These are phyloP conservation scores for Pantala flavescens DNA, from an alignment of 1,140 invertebrate species.

Conservation along the genomic window DNA sequence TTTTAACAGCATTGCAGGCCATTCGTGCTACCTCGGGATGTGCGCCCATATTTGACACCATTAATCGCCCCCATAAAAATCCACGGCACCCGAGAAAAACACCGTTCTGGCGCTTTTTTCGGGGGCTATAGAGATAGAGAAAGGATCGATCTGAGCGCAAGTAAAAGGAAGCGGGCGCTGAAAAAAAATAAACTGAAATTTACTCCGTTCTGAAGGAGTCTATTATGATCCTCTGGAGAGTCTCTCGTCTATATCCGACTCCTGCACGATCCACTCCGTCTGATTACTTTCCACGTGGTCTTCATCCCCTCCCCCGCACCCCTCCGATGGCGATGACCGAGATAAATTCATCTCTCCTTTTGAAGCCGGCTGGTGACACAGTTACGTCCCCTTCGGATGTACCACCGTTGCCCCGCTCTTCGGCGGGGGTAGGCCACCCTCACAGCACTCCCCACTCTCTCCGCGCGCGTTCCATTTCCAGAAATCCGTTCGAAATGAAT, in stretches of 20 bases:
- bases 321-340: background rate
- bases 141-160: background rate
- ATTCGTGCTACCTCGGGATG: no score
- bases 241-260: background rate
- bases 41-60: background rate
- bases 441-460: background rate
- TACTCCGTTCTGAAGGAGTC: background rate
- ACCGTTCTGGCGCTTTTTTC: background rate
- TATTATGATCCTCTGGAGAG: background rate
- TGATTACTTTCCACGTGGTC: slow-evolving; percentile 1
- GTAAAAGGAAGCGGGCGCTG: background rate
- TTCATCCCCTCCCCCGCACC: background rate
- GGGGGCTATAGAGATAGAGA: background rate
- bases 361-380: background rate
- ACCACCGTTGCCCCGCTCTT: background rate
- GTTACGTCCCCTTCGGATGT: background rate
- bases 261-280: background rate
- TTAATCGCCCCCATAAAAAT: background rate
- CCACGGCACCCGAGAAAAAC: background rate
- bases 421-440: background rate
- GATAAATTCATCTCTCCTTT: background rate
- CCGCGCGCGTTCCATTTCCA: background rate
- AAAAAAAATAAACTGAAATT: background rate
- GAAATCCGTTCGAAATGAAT: background rate
- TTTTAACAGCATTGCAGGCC: no score